Conservation (phyloP, 92 coral and sea anemone genomes). For the Metridium senile region DNA sequence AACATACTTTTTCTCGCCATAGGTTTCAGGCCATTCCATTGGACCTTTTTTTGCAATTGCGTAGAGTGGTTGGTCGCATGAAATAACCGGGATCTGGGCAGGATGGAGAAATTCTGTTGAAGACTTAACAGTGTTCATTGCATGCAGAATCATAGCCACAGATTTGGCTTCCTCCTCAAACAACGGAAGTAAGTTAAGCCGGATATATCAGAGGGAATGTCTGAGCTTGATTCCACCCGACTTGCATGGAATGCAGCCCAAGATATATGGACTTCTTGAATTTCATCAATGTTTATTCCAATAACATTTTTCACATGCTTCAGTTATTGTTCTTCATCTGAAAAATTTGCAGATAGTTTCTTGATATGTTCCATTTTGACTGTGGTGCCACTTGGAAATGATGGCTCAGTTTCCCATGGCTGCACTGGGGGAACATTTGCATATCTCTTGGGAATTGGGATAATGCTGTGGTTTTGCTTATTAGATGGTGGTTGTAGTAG, state of each 20-base stretch:
- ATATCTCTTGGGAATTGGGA: background rate
- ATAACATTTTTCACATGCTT: background rate
- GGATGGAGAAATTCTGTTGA: slow-evolving; percentile 50
- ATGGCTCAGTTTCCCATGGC: background rate
- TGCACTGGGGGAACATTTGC: background rate
- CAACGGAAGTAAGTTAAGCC: slow-evolving; percentile 48
- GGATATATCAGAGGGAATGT: slow-evolving; percentile 31
- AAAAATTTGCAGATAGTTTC: background rate
- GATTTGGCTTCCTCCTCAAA: slow-evolving; percentile 59
- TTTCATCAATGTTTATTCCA: background rate
- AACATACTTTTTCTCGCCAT: slow-evolving; percentile 45
- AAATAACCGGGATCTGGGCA: slow-evolving; percentile 41
- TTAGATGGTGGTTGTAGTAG: background rate
- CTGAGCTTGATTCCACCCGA: background rate
- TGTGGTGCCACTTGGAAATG: background rate
- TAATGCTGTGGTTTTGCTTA: background rate
- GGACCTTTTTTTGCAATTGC: slow-evolving; percentile 54
- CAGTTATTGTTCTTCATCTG: background rate
- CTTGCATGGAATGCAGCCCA: slow-evolving; percentile 58
- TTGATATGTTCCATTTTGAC: background rate
- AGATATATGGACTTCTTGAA: slow-evolving; percentile 13
- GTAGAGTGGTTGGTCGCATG: slow-evolving; percentile 23
- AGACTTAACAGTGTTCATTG: slow-evolving; percentile 36
- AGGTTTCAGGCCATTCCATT: slow-evolving; percentile 52
- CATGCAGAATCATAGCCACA: slow-evolving; percentile 58